Percentiles rank a stretch among this genome's conserved stretches.
phyloP scores from a whole-genome alignment of 2,888 invertebrate genomes.

The Strigamia crassipes region DNA sequence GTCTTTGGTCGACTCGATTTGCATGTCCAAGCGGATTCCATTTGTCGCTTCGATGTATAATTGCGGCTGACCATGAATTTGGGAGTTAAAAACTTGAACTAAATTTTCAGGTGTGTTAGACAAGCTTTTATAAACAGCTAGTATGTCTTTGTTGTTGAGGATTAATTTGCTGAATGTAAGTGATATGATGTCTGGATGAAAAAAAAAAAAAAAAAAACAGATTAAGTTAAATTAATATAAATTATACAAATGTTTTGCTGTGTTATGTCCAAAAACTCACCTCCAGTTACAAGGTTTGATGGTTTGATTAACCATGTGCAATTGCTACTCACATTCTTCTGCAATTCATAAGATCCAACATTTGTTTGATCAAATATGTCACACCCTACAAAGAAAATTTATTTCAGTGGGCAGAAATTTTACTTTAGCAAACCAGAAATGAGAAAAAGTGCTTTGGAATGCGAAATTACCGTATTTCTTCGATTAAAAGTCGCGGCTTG shows the following conservation, averaged over 20 bases:
- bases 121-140: neutral
- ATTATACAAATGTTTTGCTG: no score
- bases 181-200: neutral
- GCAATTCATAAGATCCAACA: neutral
- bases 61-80: neutral
- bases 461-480: no score
- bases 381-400: neutral
- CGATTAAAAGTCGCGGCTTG: no score
- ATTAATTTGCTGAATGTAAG: neutral
- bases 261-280: no score
- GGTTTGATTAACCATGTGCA: slow-evolving; percentile 16
- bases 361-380: neutral
- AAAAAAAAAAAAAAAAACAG: neutral
- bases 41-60: neutral
- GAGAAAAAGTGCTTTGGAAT: no score
- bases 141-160: neutral
- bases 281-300: neutral
- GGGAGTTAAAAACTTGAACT: neutral
- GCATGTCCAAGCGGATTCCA: slow-evolving; percentile 6
- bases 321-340: neutral
- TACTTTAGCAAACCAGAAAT: no score
- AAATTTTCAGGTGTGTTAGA: neutral
- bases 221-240: neutral
- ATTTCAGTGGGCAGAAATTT: neutral
- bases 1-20: neutral